Percentiles rank a stretch among this genome's conserved stretches.
Evolutionary conservation across 2,113 vertebrate species (phyloP).

Genomic region (Carassius auratus): DNA sequence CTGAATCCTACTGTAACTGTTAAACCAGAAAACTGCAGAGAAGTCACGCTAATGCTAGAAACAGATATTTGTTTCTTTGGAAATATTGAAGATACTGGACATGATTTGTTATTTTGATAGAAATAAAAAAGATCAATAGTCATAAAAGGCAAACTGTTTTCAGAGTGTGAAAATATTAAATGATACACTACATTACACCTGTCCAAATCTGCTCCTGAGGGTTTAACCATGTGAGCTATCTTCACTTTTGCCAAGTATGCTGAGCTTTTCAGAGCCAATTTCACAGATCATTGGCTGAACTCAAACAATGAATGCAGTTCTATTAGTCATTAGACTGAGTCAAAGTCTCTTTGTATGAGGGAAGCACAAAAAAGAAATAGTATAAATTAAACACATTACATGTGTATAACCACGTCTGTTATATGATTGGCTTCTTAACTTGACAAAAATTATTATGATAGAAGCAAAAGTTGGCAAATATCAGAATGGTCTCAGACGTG

Average conservation of each 20-base stretch:
- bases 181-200: background rate
- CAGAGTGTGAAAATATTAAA: slow-evolving; percentile 3
- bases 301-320: slow-evolving; percentile 42
- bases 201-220: background rate
- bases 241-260: slow-evolving; percentile 14
- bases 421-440: background rate
- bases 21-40: background rate
- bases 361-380: background rate
- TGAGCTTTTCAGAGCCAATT: slow-evolving; percentile 17
- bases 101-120: slow-evolving; percentile 11
- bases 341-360: background rate
- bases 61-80: background rate
- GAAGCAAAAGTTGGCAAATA: background rate
- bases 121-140: slow-evolving; percentile 8
- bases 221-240: background rate
- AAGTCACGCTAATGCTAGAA: background rate
- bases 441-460: background rate
- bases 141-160: slow-evolving; percentile 29
- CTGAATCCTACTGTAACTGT: background rate
- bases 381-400: slow-evolving; percentile 17
- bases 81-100: background rate
- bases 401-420: background rate
- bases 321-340: slow-evolving; percentile 36
- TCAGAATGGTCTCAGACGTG: no score
- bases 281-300: slow-evolving; percentile 38